Conservation (phyloP, 2,888 invertebrate genomes). For the Drosophila prolongata region DNA sequence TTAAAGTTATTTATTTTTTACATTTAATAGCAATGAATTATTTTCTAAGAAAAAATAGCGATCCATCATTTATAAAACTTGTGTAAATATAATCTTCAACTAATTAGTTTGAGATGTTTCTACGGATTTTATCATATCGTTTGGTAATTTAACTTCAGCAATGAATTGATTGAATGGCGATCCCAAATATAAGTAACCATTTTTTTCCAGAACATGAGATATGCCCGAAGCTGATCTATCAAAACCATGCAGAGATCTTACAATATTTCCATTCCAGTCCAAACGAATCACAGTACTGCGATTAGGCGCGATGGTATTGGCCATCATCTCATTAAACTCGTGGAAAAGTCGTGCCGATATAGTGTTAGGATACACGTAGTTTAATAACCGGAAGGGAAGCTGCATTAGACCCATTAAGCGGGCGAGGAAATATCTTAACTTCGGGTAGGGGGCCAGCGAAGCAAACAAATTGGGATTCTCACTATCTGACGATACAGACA, state of each 20-base stretch:
- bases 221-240: constrained; percentile 86
- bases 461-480: constrained; percentile 86
- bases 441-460: constrained; percentile 87
- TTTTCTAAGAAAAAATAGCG: too few relatives aligned
- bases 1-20: too few relatives aligned
- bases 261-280: constrained; percentile 89
- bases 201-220: constrained; percentile 88
- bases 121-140: constrained; percentile 3
- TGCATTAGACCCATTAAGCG: constrained; percentile 87
- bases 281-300: constrained; percentile 87
- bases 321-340: constrained; percentile 86
- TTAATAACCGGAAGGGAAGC: constrained; percentile 87
- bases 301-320: constrained; percentile 75
- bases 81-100: too few relatives aligned
- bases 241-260: constrained; percentile 88
- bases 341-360: constrained; percentile 87
- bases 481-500: constrained; percentile 86
- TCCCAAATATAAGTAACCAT: constrained; percentile 88
- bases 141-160: constrained; percentile 86
- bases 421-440: constrained; percentile 87
- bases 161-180: constrained; percentile 89
- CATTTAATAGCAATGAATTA: too few relatives aligned
- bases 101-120: not conserved
- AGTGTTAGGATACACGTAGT: constrained; percentile 88
- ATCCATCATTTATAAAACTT: too few relatives aligned